These are phyloP conservation scores for Danio jaintianensis DNA, from an alignment of 2,797 vertebrate genomes.

Conservation along the genomic window DNA sequence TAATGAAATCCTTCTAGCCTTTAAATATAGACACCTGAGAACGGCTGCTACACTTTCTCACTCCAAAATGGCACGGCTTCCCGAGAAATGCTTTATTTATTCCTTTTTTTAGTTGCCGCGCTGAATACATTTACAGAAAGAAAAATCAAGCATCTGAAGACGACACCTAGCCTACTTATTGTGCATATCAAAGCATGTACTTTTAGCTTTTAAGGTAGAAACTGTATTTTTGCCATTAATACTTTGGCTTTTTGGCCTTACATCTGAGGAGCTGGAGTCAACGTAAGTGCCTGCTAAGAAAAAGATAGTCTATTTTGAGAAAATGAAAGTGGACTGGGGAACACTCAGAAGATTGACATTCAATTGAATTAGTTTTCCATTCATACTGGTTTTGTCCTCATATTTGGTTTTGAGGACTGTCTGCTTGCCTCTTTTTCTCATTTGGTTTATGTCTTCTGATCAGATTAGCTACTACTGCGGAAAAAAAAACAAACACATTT, in stretches of 20 bases:
- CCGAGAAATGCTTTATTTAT: slow-evolving; percentile 40
- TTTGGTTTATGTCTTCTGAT: slow-evolving; percentile 41
- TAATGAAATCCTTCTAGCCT: slow-evolving; percentile 37
- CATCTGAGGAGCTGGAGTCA: not conserved
- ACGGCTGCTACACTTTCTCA: slow-evolving; percentile 51
- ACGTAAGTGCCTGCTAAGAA: not conserved
- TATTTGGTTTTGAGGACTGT: not conserved
- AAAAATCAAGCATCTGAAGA: slow-evolving; percentile 2
- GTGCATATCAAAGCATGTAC: not conserved
- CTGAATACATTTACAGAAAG: slow-evolving; percentile 45
- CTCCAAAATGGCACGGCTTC: slow-evolving; percentile 38
- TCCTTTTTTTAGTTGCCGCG: slow-evolving; percentile 26
- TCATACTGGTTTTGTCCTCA: not conserved
- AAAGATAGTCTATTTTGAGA: not conserved
- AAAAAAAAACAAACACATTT: slow-evolving; percentile 34
- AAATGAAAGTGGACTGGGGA: slow-evolving; percentile 9
- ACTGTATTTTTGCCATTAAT: not conserved
- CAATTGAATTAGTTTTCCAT: not conserved
- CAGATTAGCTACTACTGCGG: slow-evolving; percentile 40
- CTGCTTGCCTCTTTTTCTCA: slow-evolving; percentile 31
- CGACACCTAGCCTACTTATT: slow-evolving; percentile 18
- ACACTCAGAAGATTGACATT: not conserved
- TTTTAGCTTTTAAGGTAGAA: slow-evolving; percentile 3
- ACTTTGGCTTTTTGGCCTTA: not conserved
- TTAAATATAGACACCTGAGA: slow-evolving; percentile 55